Conservation (phyloP, 2,113 vertebrate genomes). For the Microtus pennsylvanicus region DNA sequence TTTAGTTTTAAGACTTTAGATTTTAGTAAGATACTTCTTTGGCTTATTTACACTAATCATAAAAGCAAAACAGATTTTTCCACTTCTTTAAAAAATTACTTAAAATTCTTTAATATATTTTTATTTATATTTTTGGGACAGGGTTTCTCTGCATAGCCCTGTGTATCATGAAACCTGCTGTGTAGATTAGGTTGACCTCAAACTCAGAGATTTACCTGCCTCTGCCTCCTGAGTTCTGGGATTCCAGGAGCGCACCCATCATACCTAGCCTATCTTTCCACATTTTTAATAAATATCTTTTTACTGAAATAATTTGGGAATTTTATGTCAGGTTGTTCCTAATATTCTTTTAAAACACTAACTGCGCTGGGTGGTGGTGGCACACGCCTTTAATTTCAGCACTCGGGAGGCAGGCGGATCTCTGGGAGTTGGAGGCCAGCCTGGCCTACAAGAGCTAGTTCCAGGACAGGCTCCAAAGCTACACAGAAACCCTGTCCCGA, state of each 20-base stretch:
- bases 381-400: too few species aligned
- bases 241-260: background rate
- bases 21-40: conserved; percentile 52
- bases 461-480: too few species aligned
- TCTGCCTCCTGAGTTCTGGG: background rate
- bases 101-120: background rate
- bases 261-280: background rate
- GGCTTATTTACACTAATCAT: conserved; percentile 9
- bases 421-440: too few species aligned
- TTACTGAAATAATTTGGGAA: background rate
- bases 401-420: too few species aligned
- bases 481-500: too few species aligned
- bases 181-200: background rate
- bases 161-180: background rate
- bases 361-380: background rate
- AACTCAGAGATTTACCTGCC: background rate
- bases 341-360: conserved; percentile 35
- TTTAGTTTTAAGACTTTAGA: conserved; percentile 26
- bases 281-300: conserved; percentile 51
- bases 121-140: background rate
- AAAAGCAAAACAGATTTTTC: conserved; percentile 32
- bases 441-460: too few species aligned
- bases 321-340: background rate
- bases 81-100: background rate
- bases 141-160: background rate